Base-by-base conservation (phyloP, 2,113 vertebrate genomes). In the Pseudolaguvia tuberculata region DNA sequence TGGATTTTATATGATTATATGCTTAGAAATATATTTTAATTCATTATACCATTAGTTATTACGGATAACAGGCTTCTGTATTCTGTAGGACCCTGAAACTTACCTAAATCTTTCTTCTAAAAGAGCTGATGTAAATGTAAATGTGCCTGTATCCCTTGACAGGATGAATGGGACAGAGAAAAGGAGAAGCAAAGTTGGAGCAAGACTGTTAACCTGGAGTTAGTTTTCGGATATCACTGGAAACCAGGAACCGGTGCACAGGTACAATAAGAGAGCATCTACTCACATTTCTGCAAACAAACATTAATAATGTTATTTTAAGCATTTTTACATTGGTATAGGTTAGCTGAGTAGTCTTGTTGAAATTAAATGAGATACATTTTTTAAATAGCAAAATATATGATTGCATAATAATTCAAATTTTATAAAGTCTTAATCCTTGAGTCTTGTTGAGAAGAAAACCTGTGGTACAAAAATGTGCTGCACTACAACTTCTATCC, bases 221-320 rank as follows among this genome's bases (percentile, higher is more conserved):
- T 99, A 23, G 94, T 98, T 82, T 99, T 99, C 87, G 96, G 96
- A 70, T 97, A 95, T 85, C 97, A 99, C 85, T 92, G 95, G 90
- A 99, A 98, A 87, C 90, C 95, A 0, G 97, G 93, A 86, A 94
- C 71, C 1, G 89, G 93, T 31, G 89, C 87, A 76, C 86, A 93
- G 90, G 96, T 99, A 93, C 88, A 85, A 85, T 7, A 51, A 4
- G 47, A 62, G 45, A 69, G 73, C 45, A 42, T 9, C 69, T 57
- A 25, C 1, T 9, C 39, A 25, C 21, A 45, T 65, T 45, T 65
- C n/a, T 23, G 35, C 12, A 63, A 45, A 23, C 39, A 65, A 45
- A 13, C 14, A 65, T 65, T 0, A 23, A 9, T 3, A 1, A 45
- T 23, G 21, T 20, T 42, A 18, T 39, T 1, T 45, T 23, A 23